A percentile compares a stretch with the other conserved stretches of the same genome.
These are phyloP conservation scores for Cephus nigrinus DNA, from an alignment of 2,888 invertebrate species.

Conservation along the genomic window DNA sequence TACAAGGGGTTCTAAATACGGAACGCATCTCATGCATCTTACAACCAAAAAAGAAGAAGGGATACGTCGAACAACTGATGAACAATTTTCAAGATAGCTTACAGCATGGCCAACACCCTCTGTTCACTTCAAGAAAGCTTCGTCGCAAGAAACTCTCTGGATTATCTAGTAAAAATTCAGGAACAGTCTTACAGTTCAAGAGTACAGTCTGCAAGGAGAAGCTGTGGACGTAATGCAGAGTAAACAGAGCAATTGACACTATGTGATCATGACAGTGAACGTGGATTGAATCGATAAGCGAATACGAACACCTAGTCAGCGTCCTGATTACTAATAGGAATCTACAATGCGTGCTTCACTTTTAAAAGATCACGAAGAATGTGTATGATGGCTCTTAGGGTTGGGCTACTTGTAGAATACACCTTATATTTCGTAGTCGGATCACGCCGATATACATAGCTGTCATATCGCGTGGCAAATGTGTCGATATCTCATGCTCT, in stretches of 20 bases:
- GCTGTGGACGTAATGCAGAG: neutral
- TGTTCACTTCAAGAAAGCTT: neutral
- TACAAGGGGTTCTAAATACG: constrained; percentile 9
- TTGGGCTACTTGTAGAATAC: neutral
- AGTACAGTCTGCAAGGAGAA: neutral
- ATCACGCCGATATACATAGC: neutral
- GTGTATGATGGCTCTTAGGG: neutral
- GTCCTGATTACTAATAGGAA: constrained; percentile 20
- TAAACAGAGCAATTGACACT: constrained; percentile 4
- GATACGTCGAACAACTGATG: neutral
- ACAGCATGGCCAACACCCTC: neutral
- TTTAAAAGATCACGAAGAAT: neutral
- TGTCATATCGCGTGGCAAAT: constrained; percentile 23
- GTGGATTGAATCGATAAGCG: neutral
- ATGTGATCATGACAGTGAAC: neutral
- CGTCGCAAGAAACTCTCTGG: neutral
- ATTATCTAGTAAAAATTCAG: neutral
- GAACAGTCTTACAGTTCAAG: neutral
- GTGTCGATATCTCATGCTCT: constrained; percentile 25
- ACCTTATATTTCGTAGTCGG: neutral
- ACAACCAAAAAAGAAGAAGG: neutral
- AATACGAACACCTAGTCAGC: neutral
- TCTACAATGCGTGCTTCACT: neutral
- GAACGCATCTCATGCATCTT: constrained; percentile 17
- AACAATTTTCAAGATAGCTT: neutral